phyloP scores from a whole-genome alignment of 2,797 vertebrate genomes.

The Taeniopygia guttata region DNA sequence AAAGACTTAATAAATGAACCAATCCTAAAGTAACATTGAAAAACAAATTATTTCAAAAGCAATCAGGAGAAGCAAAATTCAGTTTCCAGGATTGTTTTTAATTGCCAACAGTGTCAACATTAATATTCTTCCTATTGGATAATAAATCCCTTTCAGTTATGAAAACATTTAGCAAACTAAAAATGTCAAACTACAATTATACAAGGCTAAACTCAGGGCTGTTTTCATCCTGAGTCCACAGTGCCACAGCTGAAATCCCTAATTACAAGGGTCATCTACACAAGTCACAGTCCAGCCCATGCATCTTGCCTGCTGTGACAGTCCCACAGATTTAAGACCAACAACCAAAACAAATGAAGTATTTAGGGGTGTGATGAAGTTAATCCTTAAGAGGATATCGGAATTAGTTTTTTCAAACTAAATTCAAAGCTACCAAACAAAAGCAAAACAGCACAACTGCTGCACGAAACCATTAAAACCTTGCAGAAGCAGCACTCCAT shows the following conservation, averaged over 20 bases:
- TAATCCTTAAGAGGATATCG: constrained; percentile 24
- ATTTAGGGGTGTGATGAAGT: background rate
- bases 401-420: constrained; percentile 40
- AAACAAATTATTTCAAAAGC: constrained; percentile 40
- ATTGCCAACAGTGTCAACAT: constrained; percentile 39
- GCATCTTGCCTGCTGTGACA: background rate
- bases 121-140: background rate
- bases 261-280: background rate
- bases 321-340: background rate
- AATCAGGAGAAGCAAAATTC: constrained; percentile 12
- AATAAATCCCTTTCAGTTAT: constrained; percentile 15
- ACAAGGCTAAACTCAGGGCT: background rate
- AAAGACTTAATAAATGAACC: constrained; percentile 40
- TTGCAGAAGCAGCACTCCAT: background rate
- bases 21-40: background rate
- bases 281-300: background rate
- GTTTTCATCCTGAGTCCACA: background rate
- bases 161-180: constrained; percentile 28
- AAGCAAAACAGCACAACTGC: background rate
- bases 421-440: background rate
- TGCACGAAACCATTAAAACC: background rate
- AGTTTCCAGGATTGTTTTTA: constrained; percentile 33
- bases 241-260: background rate
- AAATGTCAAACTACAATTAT: background rate
- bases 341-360: constrained; percentile 34